A percentile compares a stretch with the other conserved stretches of the same genome.
These are phyloP conservation scores for Heliconius charithonia DNA, from an alignment of 2,888 invertebrate species.

Conservation along the genomic window DNA sequence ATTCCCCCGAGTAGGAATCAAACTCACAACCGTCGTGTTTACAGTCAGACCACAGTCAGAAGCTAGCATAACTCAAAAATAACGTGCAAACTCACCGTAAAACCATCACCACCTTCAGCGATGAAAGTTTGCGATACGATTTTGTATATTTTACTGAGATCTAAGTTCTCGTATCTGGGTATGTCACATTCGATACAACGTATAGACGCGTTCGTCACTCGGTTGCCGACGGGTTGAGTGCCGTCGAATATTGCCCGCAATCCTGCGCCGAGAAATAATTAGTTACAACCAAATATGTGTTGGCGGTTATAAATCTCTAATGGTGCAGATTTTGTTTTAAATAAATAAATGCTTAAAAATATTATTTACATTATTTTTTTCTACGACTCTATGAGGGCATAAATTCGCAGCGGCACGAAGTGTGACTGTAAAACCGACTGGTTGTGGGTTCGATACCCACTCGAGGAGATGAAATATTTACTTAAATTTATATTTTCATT, in stretches of 20 bases:
- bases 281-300: constrained; percentile 52
- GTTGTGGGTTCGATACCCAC: too few species aligned
- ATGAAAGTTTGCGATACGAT: constrained; percentile 85
- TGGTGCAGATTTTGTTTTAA: too few species aligned
- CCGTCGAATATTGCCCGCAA: constrained; percentile 84
- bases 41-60: background rate
- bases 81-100: constrained; percentile 68
- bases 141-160: constrained; percentile 83
- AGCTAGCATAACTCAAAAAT: background rate
- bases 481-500: too few species aligned
- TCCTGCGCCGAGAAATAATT: constrained; percentile 55
- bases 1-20: background rate
- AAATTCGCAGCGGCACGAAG: too few species aligned
- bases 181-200: constrained; percentile 86
- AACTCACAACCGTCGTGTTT: background rate
- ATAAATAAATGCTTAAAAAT: too few species aligned
- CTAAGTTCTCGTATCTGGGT: constrained; percentile 85
- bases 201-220: constrained; percentile 82
- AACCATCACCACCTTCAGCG: constrained; percentile 88
- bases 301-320: background rate
- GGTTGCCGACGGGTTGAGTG: constrained; percentile 79
- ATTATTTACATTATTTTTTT: too few species aligned
- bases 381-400: too few species aligned
- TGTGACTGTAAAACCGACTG: too few species aligned
- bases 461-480: too few species aligned